phyloP scores from a whole-genome alignment of 2,888 invertebrate species.

The Lysandra bellargus region DNA sequence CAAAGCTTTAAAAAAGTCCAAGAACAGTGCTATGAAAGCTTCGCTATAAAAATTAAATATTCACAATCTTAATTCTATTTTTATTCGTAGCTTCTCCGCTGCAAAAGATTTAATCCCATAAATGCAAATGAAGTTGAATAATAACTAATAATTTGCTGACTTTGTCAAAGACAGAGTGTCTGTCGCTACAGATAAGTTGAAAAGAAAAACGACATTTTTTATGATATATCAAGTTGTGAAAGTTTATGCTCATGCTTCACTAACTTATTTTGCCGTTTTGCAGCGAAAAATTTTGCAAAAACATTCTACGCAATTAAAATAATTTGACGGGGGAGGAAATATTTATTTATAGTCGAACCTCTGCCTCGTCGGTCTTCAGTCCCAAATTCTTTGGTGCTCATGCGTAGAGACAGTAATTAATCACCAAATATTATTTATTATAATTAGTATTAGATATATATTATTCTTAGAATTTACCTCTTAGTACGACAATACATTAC shows the following conservation, averaged over 20 bases:
- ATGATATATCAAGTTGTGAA: neutral
- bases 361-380: too few relatives aligned
- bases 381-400: too few relatives aligned
- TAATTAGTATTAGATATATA: too few relatives aligned
- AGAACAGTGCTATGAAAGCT: neutral
- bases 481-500: neutral
- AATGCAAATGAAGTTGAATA: slow-evolving; percentile 70
- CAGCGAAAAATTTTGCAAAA: too few relatives aligned
- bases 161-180: slow-evolving; percentile 60
- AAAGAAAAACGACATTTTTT: slow-evolving; percentile 26
- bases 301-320: neutral
- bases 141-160: slow-evolving; percentile 65
- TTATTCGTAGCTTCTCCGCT: slow-evolving; percentile 38
- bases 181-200: slow-evolving; percentile 43
- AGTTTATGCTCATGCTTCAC: neutral
- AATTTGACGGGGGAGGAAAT: neutral
- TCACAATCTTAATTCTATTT: slow-evolving; percentile 33
- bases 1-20: neutral
- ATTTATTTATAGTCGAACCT: neutral
- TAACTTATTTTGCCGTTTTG: too few relatives aligned
- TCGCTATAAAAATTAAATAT: slow-evolving; percentile 47
- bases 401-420: too few relatives aligned
- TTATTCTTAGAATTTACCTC: neutral
- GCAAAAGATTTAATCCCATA: slow-evolving; percentile 47
- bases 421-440: neutral